Conservation (phyloP, 2,113 vertebrate species). For the Aphelocoma coerulescens region DNA sequence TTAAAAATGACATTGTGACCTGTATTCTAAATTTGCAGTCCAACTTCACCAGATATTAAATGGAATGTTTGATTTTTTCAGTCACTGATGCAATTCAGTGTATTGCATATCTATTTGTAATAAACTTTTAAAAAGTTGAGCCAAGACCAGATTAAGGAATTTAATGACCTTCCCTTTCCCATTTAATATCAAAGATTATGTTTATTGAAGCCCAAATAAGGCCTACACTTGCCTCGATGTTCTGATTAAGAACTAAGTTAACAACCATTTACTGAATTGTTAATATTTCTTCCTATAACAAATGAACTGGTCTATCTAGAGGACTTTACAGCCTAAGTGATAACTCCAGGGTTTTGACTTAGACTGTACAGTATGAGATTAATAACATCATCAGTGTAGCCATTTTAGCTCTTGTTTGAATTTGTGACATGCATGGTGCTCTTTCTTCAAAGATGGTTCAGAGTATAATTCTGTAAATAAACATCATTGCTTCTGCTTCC, state of each 20-base stretch:
- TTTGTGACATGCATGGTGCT: background rate
- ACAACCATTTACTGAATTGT: background rate
- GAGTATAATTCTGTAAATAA: background rate
- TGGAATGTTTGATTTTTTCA: background rate
- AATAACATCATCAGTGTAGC: background rate
- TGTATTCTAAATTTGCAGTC: background rate
- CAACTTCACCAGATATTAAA: background rate
- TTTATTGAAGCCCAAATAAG: background rate
- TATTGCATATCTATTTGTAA: background rate
- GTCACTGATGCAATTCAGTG: background rate
- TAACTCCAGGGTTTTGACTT: background rate
- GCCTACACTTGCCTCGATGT: background rate
- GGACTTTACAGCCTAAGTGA: background rate
- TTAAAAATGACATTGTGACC: background rate
- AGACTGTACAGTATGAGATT: background rate
- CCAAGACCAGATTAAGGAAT: background rate
- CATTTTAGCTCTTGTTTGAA: background rate
- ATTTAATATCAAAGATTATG: background rate
- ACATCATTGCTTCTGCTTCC: background rate
- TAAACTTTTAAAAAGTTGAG: background rate
- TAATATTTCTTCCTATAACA: background rate
- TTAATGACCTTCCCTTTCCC: background rate
- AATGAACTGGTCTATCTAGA: background rate
- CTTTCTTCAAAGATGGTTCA: background rate
- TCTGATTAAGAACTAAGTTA: background rate